Percentiles rank a stretch among this genome's conserved stretches.
These are phyloP conservation scores for Myopa testacea DNA, from an alignment of 2,888 invertebrate species.

Conservation along the genomic window DNA sequence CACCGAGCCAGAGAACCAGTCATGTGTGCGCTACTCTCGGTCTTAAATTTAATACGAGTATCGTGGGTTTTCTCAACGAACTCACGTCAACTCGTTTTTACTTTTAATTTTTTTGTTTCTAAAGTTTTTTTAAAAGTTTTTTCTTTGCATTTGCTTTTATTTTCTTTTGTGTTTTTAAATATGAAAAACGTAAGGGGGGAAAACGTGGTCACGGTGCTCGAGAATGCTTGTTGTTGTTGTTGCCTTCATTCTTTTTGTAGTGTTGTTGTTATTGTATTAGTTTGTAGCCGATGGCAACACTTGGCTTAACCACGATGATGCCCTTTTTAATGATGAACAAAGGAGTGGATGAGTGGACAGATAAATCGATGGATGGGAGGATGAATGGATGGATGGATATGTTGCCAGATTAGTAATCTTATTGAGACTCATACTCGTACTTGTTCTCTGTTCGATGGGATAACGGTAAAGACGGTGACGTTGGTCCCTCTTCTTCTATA, in stretches of 20 bases:
- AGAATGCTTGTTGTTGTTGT: not conserved
- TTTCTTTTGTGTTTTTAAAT: not conserved
- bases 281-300: slow-evolving; percentile 31
- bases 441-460: too few species aligned
- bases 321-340: too few species aligned
- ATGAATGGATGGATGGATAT: too few species aligned
- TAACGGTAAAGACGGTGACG: too few species aligned
- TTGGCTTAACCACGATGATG: not conserved
- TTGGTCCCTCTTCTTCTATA: too few species aligned
- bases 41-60: not conserved
- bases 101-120: not conserved
- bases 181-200: not conserved
- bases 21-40: slow-evolving; percentile 12
- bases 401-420: too few species aligned
- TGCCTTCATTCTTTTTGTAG: not conserved
- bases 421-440: too few species aligned
- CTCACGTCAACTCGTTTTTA: slow-evolving; percentile 5
- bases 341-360: too few species aligned
- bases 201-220: slow-evolving; percentile 28
- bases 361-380: too few species aligned
- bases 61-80: not conserved
- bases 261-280: not conserved
- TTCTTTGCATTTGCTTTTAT: slow-evolving; percentile 3
- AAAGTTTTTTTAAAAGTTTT: not conserved
- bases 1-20: too few species aligned